These are phyloP conservation scores for Blera fallax DNA, from an alignment of 2,888 invertebrate species.

Conservation along the genomic window DNA sequence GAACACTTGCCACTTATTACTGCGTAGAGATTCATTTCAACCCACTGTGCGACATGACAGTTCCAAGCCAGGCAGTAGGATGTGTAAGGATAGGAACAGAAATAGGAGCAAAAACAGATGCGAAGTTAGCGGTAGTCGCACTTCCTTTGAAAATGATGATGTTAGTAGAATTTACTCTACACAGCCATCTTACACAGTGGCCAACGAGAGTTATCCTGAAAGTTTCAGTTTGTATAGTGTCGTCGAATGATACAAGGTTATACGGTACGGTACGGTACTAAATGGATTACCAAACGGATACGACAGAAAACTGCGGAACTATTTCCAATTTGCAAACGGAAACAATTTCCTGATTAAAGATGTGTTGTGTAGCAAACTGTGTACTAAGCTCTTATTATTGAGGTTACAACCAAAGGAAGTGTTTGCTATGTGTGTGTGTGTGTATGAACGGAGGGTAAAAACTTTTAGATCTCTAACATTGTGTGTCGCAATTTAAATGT, in stretches of 20 bases:
- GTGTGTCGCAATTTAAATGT: constrained; percentile 28
- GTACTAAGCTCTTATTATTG: constrained; percentile 69
- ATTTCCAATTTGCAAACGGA: constrained; percentile 80
- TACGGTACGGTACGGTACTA: constrained; percentile 41
- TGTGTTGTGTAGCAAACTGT: constrained; percentile 71
- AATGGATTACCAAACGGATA: constrained; percentile 73
- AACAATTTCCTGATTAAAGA: constrained; percentile 80
- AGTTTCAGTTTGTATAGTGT: constrained; percentile 32
- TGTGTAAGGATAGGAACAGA: constrained; percentile 2
- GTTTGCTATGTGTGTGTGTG: neutral
- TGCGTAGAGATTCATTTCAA: neutral
- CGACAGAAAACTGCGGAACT: constrained; percentile 72
- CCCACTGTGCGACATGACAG: neutral
- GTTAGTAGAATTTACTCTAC: constrained; percentile 51
- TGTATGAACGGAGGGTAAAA: neutral
- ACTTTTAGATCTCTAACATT: neutral
- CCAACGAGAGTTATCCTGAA: constrained; percentile 47
- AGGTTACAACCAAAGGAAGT: constrained; percentile 67
- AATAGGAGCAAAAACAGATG: constrained; percentile 42
- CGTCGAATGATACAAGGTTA: constrained; percentile 50
- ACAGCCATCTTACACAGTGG: constrained; percentile 24
- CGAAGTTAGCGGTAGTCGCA: constrained; percentile 53
- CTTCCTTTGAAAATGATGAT: constrained; percentile 70
- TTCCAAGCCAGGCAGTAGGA: neutral
- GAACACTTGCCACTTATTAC: neutral